phyloP scores from a whole-genome alignment of 2,888 invertebrate genomes.

The Drosophila atripex region DNA sequence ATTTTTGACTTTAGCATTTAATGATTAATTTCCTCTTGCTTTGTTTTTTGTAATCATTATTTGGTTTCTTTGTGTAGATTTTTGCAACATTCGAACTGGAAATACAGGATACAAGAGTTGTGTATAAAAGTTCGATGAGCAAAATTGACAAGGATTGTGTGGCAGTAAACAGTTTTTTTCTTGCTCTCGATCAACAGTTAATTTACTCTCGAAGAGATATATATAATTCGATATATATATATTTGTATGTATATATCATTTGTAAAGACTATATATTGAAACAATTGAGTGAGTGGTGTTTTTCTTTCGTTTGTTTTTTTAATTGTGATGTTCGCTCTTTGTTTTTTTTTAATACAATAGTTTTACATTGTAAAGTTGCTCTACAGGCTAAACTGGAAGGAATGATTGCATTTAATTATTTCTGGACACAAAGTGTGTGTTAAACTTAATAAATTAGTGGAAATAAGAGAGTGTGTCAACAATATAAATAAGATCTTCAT shows the following conservation, averaged over 20 bases:
- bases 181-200: slow-evolving; percentile 27
- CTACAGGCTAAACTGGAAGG: slow-evolving; percentile 74
- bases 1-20: slow-evolving; percentile 11
- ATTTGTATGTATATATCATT: slow-evolving; percentile 8
- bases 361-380: slow-evolving; percentile 67
- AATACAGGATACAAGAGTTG: slow-evolving; percentile 37
- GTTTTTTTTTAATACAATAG: slow-evolving; percentile 62
- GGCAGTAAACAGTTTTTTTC: slow-evolving; percentile 64
- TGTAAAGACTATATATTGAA: slow-evolving; percentile 28
- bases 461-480: slow-evolving; percentile 10
- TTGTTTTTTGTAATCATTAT: slow-evolving; percentile 3
- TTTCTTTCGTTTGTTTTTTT: slow-evolving; percentile 37
- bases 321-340: slow-evolving; percentile 49
- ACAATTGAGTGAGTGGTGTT: slow-evolving; percentile 42
- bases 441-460: slow-evolving; percentile 56
- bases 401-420: slow-evolving; percentile 73
- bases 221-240: neutral
- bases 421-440: slow-evolving; percentile 57
- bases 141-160: slow-evolving; percentile 68
- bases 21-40: slow-evolving; percentile 18
- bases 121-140: slow-evolving; percentile 50
- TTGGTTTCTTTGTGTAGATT: slow-evolving; percentile 14
- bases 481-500: slow-evolving; percentile 36
- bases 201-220: neutral
- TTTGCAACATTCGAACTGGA: slow-evolving; percentile 40